A percentile compares a stretch with the other conserved stretches of the same genome.
Evolutionary conservation across 2,888 invertebrate species (phyloP).

Genomic region (Euzophera pinguis): DNA sequence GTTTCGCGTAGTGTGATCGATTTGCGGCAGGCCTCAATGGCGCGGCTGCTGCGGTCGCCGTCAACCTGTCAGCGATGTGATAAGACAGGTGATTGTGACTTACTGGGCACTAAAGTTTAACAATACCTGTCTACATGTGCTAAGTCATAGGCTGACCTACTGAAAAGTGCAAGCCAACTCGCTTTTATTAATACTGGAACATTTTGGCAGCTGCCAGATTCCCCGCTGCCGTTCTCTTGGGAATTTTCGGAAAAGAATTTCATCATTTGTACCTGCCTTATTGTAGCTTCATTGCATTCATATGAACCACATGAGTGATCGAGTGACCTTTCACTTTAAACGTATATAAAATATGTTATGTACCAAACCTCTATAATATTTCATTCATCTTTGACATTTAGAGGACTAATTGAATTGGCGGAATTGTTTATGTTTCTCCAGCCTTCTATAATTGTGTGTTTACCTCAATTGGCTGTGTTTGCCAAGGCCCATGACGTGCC

Average conservation of each 20-base stretch:
- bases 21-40: slow-evolving; percentile 45
- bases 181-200: too few relatives aligned
- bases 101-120: not conserved
- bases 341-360: too few relatives aligned
- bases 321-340: too few relatives aligned
- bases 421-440: slow-evolving; percentile 5
- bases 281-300: too few relatives aligned
- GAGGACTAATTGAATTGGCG: slow-evolving; percentile 2
- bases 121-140: not conserved
- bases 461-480: slow-evolving; percentile 31
- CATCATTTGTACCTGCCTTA: too few relatives aligned
- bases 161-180: too few relatives aligned
- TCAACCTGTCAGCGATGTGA: slow-evolving; percentile 7
- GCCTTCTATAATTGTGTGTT: slow-evolving; percentile 13
- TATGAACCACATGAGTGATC: too few relatives aligned
- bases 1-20: slow-evolving; percentile 35
- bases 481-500: slow-evolving; percentile 55
- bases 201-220: too few relatives aligned
- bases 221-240: too few relatives aligned
- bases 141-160: too few relatives aligned
- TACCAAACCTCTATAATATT: not conserved
- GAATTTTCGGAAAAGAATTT: too few relatives aligned
- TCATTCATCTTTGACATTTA: slow-evolving; percentile 3
- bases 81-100: not conserved
- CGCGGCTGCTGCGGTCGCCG: slow-evolving; percentile 28